Evolutionary conservation across 2,113 vertebrate genomes (phyloP).

Genomic region (Ovibos moschatus): DNA sequence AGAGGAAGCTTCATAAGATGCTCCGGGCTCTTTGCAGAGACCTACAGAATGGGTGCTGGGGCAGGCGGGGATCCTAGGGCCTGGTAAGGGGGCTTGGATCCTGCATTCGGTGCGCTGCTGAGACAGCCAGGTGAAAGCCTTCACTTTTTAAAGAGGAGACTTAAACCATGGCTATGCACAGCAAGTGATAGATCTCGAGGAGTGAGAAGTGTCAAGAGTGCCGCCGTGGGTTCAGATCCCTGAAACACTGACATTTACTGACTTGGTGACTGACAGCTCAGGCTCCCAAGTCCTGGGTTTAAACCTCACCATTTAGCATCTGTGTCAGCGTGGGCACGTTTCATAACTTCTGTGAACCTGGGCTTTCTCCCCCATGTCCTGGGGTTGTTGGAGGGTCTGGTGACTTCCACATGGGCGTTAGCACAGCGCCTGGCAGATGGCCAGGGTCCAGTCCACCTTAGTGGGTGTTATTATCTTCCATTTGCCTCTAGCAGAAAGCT

Average conservation of each 20-base stretch:
- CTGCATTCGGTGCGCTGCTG: background rate
- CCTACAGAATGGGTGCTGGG: too few relatives aligned
- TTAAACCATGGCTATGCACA: accelerated
- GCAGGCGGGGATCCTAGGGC: background rate
- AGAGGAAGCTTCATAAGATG: background rate
- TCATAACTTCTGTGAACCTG: background rate
- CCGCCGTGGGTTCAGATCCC: background rate
- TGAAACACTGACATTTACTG: background rate
- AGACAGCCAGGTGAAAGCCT: background rate
- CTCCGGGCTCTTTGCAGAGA: background rate
- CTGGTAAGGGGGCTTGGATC: accelerated
- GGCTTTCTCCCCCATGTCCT: background rate
- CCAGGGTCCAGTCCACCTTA: accelerated
- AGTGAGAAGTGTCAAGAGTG: background rate
- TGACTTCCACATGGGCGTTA: background rate
- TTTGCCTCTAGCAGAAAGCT: too few relatives aligned
- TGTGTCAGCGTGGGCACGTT: too few relatives aligned
- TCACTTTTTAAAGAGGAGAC: background rate
- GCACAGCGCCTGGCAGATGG: accelerated
- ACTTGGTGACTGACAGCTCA: background rate
- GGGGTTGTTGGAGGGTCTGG: background rate
- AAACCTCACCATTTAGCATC: background rate
- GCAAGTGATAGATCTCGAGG: background rate
- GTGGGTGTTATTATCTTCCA: accelerated
- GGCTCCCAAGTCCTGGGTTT: background rate